A percentile compares a stretch with the other conserved stretches of the same genome.
Conservation (phyloP, 2,888 invertebrate genomes). For the Apeira syringaria region DNA sequence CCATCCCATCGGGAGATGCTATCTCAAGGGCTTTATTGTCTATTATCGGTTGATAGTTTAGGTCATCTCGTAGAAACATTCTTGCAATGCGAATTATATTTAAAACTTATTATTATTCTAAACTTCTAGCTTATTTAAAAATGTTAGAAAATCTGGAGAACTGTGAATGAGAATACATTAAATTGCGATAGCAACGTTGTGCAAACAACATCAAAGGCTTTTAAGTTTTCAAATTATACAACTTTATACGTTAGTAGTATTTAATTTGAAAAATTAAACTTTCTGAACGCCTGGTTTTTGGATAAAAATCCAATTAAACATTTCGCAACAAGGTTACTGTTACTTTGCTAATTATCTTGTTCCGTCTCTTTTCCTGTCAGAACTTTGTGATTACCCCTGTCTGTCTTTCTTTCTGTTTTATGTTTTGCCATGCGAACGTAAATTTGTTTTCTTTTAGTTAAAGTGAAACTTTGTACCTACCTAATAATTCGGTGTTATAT, state of each 20-base stretch:
- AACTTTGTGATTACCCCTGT: constrained; percentile 9
- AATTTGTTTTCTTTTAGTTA: neutral
- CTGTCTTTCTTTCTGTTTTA: constrained; percentile 1
- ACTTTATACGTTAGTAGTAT: constrained; percentile 1
- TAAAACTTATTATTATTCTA: too few relatives aligned
- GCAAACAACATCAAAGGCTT: neutral
- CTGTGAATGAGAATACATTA: neutral
- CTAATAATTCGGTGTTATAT: too few relatives aligned
- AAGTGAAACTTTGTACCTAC: too few relatives aligned
- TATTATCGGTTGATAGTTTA: too few relatives aligned
- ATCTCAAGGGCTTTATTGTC: too few relatives aligned
- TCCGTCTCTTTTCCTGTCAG: constrained; percentile 7
- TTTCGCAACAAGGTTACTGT: constrained; percentile 16
- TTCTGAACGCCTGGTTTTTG: constrained; percentile 13
- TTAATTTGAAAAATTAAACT: constrained; percentile 1
- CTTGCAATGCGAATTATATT: too few relatives aligned
- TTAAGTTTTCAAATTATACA: neutral
- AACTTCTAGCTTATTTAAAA: too few relatives aligned
- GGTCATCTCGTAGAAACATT: too few relatives aligned
- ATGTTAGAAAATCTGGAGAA: too few relatives aligned
- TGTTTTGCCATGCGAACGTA: neutral
- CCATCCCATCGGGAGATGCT: too few relatives aligned
- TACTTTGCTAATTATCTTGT: constrained; percentile 17
- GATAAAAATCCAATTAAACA: constrained; percentile 35
- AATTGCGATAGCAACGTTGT: neutral